These are phyloP conservation scores for Mergus octosetaceus DNA, from an alignment of 2,797 vertebrate species.

Conservation along the genomic window DNA sequence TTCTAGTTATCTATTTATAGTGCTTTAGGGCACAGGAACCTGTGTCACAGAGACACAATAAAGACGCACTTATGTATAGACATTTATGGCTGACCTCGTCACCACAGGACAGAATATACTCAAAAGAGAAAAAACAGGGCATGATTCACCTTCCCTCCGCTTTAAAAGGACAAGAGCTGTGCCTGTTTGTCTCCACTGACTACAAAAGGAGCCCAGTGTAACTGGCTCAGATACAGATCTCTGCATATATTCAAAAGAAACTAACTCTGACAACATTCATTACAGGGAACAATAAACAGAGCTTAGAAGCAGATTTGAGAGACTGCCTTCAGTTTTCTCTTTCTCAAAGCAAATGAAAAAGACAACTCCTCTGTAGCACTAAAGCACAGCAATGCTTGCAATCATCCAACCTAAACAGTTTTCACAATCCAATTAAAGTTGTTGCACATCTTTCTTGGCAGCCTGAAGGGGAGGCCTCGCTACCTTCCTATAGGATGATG, in stretches of 20 bases:
- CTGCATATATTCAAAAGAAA: background rate
- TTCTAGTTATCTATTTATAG: background rate
- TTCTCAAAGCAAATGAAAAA: background rate
- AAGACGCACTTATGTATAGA: background rate
- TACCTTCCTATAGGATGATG: background rate
- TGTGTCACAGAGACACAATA: background rate
- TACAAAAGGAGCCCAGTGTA: background rate
- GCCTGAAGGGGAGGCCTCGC: background rate
- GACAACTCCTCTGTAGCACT: background rate
- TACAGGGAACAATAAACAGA: slow-evolving; percentile 17
- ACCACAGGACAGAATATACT: background rate
- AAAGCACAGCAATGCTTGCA: background rate
- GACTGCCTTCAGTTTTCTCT: background rate
- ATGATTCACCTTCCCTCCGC: background rate
- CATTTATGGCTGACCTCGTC: background rate
- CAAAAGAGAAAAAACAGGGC: background rate
- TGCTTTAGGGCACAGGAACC: rapidly evolving
- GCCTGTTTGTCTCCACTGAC: background rate
- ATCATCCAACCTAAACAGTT: background rate
- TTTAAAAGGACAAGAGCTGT: background rate
- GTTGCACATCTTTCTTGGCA: background rate
- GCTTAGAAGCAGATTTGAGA: slow-evolving; percentile 30
- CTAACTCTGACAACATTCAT: background rate
- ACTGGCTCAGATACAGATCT: background rate
- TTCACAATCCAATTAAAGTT: background rate